These are phyloP conservation scores for Lichenostomus cassidix DNA, from an alignment of 2,113 vertebrate species.

Conservation along the genomic window DNA sequence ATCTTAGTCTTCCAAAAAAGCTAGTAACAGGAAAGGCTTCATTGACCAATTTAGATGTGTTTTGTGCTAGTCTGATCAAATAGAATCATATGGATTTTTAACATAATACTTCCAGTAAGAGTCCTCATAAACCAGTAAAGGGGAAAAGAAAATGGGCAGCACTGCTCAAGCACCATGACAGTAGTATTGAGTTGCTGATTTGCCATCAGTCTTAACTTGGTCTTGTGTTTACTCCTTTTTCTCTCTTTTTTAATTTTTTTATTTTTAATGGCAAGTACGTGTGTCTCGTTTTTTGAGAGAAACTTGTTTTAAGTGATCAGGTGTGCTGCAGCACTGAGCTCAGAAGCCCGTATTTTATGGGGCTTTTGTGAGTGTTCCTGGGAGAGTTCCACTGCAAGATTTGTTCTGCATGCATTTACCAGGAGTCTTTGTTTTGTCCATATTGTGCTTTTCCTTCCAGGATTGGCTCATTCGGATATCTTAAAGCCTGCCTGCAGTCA, in stretches of 20 bases:
- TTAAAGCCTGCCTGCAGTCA: background rate
- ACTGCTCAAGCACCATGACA: background rate
- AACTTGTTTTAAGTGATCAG: background rate
- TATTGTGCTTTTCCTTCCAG: background rate
- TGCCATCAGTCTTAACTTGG: background rate
- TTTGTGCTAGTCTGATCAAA: background rate
- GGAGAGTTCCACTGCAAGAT: background rate
- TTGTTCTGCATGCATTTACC: accelerated
- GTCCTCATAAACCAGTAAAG: background rate
- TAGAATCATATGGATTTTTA: background rate
- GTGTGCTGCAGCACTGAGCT: background rate
- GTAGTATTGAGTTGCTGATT: background rate
- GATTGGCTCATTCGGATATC: background rate
- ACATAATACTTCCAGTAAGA: background rate
- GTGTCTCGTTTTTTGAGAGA: background rate
- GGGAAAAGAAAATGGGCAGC: background rate
- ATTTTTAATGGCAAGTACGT: background rate
- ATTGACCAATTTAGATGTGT: background rate
- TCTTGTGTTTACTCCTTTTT: background rate
- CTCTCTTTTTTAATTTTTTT: background rate
- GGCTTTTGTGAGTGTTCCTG: background rate
- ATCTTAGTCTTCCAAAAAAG: background rate
- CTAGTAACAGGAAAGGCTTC: background rate
- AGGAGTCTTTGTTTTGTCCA: background rate
- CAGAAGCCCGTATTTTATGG: background rate